phyloP scores from a whole-genome alignment of 1,140 invertebrate genomes.

The Orchesella cincta region DNA sequence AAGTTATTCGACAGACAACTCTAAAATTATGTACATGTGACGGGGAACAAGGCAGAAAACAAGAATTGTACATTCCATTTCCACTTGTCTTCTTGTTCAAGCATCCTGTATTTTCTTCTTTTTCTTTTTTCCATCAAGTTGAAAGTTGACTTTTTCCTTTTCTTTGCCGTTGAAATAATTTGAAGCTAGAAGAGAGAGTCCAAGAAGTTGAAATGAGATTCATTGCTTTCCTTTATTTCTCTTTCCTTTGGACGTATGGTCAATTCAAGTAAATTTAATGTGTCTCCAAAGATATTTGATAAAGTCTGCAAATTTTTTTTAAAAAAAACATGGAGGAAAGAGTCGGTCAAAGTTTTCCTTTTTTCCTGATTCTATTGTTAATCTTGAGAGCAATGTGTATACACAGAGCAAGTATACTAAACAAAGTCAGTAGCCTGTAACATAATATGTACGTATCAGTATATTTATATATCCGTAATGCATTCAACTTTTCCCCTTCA shows the following conservation, averaged over 20 bases:
- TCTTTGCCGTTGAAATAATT: neutral
- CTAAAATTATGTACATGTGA: too few relatives aligned
- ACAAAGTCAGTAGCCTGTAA: neutral
- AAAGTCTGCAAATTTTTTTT: neutral
- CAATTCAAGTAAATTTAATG: neutral
- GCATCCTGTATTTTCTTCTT: neutral
- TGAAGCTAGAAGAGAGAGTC: too few relatives aligned
- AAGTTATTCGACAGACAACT: too few relatives aligned
- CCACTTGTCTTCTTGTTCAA: neutral
- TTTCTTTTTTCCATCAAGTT: neutral
- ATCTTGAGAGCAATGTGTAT: neutral
- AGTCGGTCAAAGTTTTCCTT: neutral
- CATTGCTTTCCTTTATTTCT: conserved; percentile 5
- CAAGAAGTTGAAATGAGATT: conserved; percentile 1
- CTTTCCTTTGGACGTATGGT: conserved; percentile 1
- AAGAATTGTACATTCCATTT: neutral
- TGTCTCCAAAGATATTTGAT: conserved; percentile 18
- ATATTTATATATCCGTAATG: neutral
- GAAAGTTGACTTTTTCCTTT: neutral
- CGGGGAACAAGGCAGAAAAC: neutral
- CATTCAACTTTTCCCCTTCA: neutral
- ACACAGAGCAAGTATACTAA: neutral
- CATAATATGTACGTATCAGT: neutral
- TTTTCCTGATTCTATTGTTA: neutral
- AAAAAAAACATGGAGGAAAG: neutral